Conservation (phyloP, 92 coral and sea anemone genomes). For the Phenganax marumi region DNA sequence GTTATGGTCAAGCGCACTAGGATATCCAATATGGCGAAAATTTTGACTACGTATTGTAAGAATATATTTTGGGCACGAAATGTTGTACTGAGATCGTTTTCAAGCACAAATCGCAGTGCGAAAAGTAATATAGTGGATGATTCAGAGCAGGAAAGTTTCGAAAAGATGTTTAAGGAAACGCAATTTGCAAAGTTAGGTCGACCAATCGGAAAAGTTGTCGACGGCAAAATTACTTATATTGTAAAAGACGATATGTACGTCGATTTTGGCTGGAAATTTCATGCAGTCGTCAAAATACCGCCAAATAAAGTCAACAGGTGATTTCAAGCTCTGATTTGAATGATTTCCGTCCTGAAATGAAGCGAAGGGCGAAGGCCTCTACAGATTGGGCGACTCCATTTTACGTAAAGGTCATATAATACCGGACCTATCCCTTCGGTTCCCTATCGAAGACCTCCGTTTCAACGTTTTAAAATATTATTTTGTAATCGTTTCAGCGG, state of each 20-base stretch:
- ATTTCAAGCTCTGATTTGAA: background rate
- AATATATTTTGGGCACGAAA: background rate
- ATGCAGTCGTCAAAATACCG: slow-evolving; percentile 69
- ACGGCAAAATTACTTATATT: slow-evolving; percentile 65
- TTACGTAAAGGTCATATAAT: too few species aligned
- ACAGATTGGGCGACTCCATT: too few species aligned
- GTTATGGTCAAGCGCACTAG: slow-evolving; percentile 7
- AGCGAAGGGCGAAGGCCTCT: background rate
- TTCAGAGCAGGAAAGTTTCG: slow-evolving; percentile 63
- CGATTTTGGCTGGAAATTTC: slow-evolving; percentile 95
- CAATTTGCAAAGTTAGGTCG: slow-evolving; percentile 81
- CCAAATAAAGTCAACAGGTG: slow-evolving; percentile 55
- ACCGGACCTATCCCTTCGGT: too few species aligned
- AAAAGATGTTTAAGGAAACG: slow-evolving; percentile 76
- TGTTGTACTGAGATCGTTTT: slow-evolving; percentile 1
- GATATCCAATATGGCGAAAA: slow-evolving; percentile 31
- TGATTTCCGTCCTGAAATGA: background rate
- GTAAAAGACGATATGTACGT: slow-evolving; percentile 75
- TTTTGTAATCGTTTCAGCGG: slow-evolving; percentile 44
- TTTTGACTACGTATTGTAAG: background rate
- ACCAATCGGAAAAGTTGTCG: slow-evolving; percentile 66
- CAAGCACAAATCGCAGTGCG: background rate
- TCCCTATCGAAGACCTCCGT: too few species aligned
- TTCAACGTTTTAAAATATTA: too few species aligned
- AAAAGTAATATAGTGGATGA: slow-evolving; percentile 7